Conservation (phyloP, 2,888 invertebrate species). For the Eustalomyia histrio region DNA sequence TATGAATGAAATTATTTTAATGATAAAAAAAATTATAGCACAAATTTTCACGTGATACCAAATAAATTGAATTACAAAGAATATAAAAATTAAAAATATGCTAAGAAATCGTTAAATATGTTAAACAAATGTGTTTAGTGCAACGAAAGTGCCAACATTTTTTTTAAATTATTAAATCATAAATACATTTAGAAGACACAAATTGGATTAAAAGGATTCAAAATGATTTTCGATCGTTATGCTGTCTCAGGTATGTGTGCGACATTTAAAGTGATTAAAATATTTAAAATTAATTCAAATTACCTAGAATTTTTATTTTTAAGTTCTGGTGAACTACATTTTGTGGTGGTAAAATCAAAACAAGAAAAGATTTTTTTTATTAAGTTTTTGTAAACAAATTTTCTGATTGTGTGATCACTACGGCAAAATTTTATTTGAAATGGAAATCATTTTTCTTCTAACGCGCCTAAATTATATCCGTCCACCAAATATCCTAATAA, state of each 20-base stretch:
- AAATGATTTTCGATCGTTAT: slow-evolving; percentile 78
- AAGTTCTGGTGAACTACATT: too few relatives aligned
- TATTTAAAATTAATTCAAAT: too few relatives aligned
- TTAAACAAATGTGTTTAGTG: slow-evolving; percentile 12
- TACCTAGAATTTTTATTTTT: too few relatives aligned
- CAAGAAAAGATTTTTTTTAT: too few relatives aligned
- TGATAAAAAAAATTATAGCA: background rate
- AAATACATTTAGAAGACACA: slow-evolving; percentile 11
- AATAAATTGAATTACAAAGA: background rate
- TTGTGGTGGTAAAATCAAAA: too few relatives aligned
- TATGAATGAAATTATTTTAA: background rate
- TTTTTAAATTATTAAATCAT: background rate
- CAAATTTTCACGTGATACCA: background rate
- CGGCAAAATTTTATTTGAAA: too few relatives aligned
- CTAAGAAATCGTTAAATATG: background rate
- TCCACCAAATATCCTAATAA: too few relatives aligned
- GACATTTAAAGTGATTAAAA: slow-evolving; percentile 51
- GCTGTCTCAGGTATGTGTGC: slow-evolving; percentile 76
- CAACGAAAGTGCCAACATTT: slow-evolving; percentile 36
- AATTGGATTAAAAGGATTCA: slow-evolving; percentile 40
- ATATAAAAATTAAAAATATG: background rate
- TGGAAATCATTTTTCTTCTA: too few relatives aligned
- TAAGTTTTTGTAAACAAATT: too few relatives aligned
- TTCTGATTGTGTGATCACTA: too few relatives aligned
- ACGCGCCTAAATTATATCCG: too few relatives aligned